Base-by-base conservation (phyloP, 2,888 invertebrate genomes). In the Callimorpha dominula region DNA sequence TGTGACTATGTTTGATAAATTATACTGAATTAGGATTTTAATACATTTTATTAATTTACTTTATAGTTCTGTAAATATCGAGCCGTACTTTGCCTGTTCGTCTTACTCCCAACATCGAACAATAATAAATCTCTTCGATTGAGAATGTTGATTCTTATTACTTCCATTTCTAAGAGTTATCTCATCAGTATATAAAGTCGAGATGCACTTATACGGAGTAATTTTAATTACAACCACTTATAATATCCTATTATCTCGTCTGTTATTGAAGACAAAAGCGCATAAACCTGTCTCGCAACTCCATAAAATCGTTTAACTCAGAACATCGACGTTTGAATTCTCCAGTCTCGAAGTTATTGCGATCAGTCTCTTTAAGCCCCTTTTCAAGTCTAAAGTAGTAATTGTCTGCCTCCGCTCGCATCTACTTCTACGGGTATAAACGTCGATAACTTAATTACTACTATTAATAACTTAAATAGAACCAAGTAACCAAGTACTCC, bases 391-490 rank as follows among this genome's bases (percentile, higher is more conserved):
- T 65, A 68, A 43, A 43, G 54, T 5, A 68, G 43, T 68, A 68
- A 54, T 68, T 52, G n/a, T n/a, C 67, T 42, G 52, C 67, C 67
- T 12, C 40, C n/a, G 42, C 67, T 42, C 49, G 31, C 65, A 49
- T 49, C 52, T 67, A 40, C 42, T 40, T 50, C 50, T 12, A 54
- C 31, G 12, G 40, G 31, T 43, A 73, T 77, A 72, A 70, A 78
- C 70, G 74, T 80, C 78, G 68, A 83, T 83, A 78, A 81, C 81
- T 83, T 79, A 75, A 83, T 78, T 80, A 83, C 71, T 67, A 64
- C 65, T 78, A 81, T 76, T 77, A 78, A 84, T 77, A 82, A 80
- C 72, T 81, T 70, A 78, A 76, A 76, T 72, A 78, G 68, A 76
- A 68, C 60, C 57, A 70, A 75, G 42, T 60, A 76, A 72, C 52